Evolutionary conservation across 92 coral and sea anemone species (phyloP), one percentile per base, ranked within the genome.

Genomic region (Palythoa grandiflora): DNA sequence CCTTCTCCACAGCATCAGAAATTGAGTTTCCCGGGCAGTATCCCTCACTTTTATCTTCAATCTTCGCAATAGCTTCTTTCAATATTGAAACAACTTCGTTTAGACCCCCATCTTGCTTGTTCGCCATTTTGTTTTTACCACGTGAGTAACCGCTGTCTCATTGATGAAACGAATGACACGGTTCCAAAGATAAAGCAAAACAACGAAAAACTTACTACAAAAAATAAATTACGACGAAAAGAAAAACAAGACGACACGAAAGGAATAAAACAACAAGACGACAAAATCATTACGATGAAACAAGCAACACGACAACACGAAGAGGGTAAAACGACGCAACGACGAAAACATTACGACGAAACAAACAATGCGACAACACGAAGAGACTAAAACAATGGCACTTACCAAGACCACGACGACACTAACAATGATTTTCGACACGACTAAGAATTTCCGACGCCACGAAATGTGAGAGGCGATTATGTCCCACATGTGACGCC

Each of bases 111-210:
- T 68, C 73, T 68, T 68, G 73, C 38, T 35, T 68, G 44, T 68
- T 68, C 39, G 39, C 73, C 73, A 68, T 20, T 28, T 68, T 68
- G 38, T 20, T 68, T 68, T 68, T 20, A 68, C 73, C 73, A 6
- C 39, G 73, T 68, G 73, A 68, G 71, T 63, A 63, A 84, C 88
- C 78, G 87, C 87, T 20, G 78, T 48, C 78, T 70, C 77, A 28
- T 83, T 65, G 87, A 83, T 61, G 39, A 83, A 38, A 83, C 61
- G 87, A 83, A 83, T 73, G 60, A 38, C 47, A 83, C 77, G 71
- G n/a, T n/a, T n/a, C 20, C 20, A 68, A 44, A 13, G 21, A 68
- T 20, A 68, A 68, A 20, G 73, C 39, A 20, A 20, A 20, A 63
- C 35, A 37, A 63, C 21, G 35, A 63, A 63, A 20, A 16, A 63